phyloP scores from a whole-genome alignment of 2,888 invertebrate genomes.

The Ypsolopha sequella region DNA sequence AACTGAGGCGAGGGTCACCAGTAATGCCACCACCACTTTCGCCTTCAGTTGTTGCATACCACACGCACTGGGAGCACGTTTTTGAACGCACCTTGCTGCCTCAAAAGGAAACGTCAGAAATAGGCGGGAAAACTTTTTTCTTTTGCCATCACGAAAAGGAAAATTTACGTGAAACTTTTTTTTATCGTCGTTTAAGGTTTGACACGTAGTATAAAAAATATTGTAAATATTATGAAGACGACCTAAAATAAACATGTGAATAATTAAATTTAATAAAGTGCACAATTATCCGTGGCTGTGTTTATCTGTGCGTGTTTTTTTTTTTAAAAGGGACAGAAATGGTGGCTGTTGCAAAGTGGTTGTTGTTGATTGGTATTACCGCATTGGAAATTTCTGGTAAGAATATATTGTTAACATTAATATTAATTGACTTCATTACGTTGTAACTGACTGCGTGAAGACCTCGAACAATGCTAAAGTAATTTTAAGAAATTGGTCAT shows the following conservation, averaged over 20 bases:
- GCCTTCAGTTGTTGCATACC: slow-evolving; percentile 36
- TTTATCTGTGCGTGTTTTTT: neutral
- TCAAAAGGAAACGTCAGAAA: neutral
- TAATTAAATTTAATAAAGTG: neutral
- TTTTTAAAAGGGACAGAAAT: slow-evolving; percentile 17
- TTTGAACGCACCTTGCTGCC: slow-evolving; percentile 1
- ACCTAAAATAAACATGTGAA: neutral
- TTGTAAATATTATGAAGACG: neutral
- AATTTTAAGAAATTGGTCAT: too few species aligned
- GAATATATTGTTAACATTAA: slow-evolving; percentile 5
- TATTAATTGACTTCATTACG: too few species aligned
- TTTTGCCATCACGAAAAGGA: neutral
- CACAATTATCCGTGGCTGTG: neutral
- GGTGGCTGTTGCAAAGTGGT: slow-evolving; percentile 44
- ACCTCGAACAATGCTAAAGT: too few species aligned
- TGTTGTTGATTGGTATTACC: slow-evolving; percentile 49
- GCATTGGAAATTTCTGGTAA: slow-evolving; percentile 47
- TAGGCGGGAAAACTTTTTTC: neutral
- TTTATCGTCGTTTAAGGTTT: too few species aligned
- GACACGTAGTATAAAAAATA: neutral
- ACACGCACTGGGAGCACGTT: slow-evolving; percentile 36
- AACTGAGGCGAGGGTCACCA: slow-evolving; percentile 18
- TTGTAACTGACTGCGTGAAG: too few species aligned
- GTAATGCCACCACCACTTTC: slow-evolving; percentile 42
- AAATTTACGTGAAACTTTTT: neutral